Base-by-base conservation (phyloP, 2,113 vertebrate species). In the Pseudolaguvia tuberculata region DNA sequence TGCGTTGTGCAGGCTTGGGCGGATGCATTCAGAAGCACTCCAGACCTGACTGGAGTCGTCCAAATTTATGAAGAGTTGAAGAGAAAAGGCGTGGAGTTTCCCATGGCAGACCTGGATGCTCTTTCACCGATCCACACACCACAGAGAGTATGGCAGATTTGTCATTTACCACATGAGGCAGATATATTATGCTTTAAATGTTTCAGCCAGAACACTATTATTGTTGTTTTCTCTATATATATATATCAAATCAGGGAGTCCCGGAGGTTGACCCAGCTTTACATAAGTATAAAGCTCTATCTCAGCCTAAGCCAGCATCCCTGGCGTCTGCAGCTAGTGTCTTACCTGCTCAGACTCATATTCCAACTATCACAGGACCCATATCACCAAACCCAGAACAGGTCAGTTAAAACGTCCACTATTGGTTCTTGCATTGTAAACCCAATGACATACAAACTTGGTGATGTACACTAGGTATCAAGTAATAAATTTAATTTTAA, bases 1-100 rank as follows among this genome's bases (percentile, higher is more conserved):
- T 4, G n/a, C n/a, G n/a, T n/a, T 39, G 50, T 69, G 48, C 69
- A 99, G 97, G 94, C 97, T 9, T 99, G 97, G 97, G 97, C 97
- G 0, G 97, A 99, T 69, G 97, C 97, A 50, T 99, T 99, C 84
- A 93, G 97, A 73, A 99, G 96, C 75, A 94, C 95, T 73, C 96
- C 97, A 2, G 96, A 99, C 87, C 93, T 99, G 79, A 99, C 96
- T 0, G 97, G 97, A 2, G 97, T 98, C 0, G 97, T 98, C 56
- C 96, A 99, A 67, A 95, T 95, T 83, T 99, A 99, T n/a, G 97
- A 99, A 87, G 97, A 99, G 12, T 91, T 99, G 80, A 99, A 99
- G 89, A 94, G 96, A 84, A 98, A 96, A 86, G 96, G 97, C 48
- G 80, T 97, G 0, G 97, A 99, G 86, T 99, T 99, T 78, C 97